Base-by-base conservation (phyloP, 2,888 invertebrate species). In the Eilema caniola region DNA sequence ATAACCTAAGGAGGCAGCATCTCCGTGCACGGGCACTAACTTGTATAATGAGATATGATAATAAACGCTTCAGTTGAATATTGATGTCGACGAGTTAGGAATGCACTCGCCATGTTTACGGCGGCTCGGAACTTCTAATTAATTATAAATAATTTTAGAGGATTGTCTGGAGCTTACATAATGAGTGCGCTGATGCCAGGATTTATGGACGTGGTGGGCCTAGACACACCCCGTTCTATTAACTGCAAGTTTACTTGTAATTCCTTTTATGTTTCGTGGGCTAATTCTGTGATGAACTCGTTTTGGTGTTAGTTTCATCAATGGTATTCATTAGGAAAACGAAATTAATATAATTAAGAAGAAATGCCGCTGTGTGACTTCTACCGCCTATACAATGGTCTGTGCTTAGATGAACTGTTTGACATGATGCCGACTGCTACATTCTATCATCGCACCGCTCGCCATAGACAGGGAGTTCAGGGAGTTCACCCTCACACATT, bases 11-110 rank as follows among this genome's bases (percentile, higher is more conserved):
- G 93, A 88, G 93, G 93, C 85, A 83, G 84, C 83, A 79, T 80
- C 83, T 82, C 85, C 84, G 90, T 92, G 89, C 90, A 90, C 91
- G 90, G 93, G 93, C 93, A 93, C 95, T 95, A 95, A 95, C 95
- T 95, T 90, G 94, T 93, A 95, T 95, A 95, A 95, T 95, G 95
- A 95, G 95, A 95, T 95, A 95, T 95, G 95, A 95, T 95, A 95
- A 95, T 95, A 95, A 95, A 95, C 91, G 94, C 91, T 91, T 88
- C 89, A 87, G 88, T 91, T 91, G 95, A 95, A 95, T 95, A 95
- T 95, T 95, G 95, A 95, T 95, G 94, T 88, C 88, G 89, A 87
- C 82, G 91, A 95, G 93, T 94, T 93, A 90, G 90, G 89, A 91
- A 92, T 94, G 94, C 93, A 93, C 89, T 93, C 86, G 86, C 86